Evolutionary conservation across 2,113 vertebrate species (phyloP), one percentile per base, ranked within the genome.

Genomic region (Rhagologus leucostigma): DNA sequence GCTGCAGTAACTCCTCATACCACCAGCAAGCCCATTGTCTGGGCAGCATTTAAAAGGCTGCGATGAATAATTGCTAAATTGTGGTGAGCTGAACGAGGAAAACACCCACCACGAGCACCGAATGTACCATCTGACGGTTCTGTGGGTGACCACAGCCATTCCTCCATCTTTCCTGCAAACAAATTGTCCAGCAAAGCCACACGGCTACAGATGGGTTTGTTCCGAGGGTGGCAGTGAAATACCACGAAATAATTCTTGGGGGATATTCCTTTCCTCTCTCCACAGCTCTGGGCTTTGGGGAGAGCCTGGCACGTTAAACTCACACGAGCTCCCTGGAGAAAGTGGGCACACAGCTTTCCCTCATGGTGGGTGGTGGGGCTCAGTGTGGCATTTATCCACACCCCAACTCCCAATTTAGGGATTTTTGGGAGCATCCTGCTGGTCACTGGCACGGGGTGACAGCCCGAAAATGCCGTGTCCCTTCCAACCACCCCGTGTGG

Each of bases 71-170:
- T 86, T 60, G 62, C 88, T 68, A 27, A 96, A 92, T 90, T 91
- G 83, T 89, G 87, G 90, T 77, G 57, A 95, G 47, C 37, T 32
- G 70, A 92, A 81, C 70, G 74, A 82, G 93, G 57, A 64, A 49
- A 96, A 86, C 62, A 93, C 59, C 90, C 96, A 94, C 94, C 67
- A 77, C 10, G 62, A 74, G 35, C 78, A n/a, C 82, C 16, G 52
- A 82, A 32, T 3, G 23, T 14, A 56, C 27, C 68, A 32, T 53
- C 52, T 39, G 30, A 90, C 41, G 64, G 62, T 60, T 92, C 91
- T 95, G 96, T 93, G 97, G 95, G 86, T 95, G 91, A 96, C 96
- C 95, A 96, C 93, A 97, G 53, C 14, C 93, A 84, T 77, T 68
- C 59, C 88, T 74, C 78, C 80, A 30, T 77, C 70, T 81, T 80